Evolutionary conservation across 64 coral and sea anemone species (phyloP).

Genomic region (Porites lutea): DNA sequence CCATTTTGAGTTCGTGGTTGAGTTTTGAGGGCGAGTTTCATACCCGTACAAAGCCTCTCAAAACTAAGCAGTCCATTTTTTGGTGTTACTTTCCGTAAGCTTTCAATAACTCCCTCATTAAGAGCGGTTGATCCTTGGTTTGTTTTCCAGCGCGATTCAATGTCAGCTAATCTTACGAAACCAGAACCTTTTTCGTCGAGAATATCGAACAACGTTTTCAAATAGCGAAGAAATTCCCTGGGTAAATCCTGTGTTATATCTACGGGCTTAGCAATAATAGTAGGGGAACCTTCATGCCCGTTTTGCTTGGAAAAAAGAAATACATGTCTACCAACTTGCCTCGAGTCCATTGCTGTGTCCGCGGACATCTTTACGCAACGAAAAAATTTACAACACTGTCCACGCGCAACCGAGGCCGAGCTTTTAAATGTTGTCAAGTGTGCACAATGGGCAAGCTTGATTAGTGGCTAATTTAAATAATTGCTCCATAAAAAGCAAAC

Average conservation of each 20-base stretch:
- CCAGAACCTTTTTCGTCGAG: conserved; percentile 83
- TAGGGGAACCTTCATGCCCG: conserved; percentile 51
- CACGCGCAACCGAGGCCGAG: conserved; percentile 34
- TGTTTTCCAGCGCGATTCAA: conserved; percentile 80
- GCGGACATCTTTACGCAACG: conserved; percentile 31
- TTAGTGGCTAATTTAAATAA: conserved; percentile 55
- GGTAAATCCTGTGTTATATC: conserved; percentile 84
- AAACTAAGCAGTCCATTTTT: conserved; percentile 89
- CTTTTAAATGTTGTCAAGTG: not conserved
- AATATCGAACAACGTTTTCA: conserved; percentile 91
- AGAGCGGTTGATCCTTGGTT: conserved; percentile 63
- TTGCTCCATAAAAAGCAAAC: conserved; percentile 37
- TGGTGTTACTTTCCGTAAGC: conserved; percentile 77
- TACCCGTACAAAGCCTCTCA: conserved; percentile 88
- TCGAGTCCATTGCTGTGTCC: not conserved
- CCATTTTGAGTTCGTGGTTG: conserved; percentile 18
- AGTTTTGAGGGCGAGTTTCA: conserved; percentile 71
- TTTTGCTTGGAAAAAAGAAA: conserved; percentile 84
- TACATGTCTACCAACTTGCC: conserved; percentile 85
- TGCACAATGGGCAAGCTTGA: not conserved
- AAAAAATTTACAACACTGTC: conserved; percentile 45
- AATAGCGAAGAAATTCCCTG: conserved; percentile 87
- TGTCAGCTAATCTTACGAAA: conserved; percentile 87
- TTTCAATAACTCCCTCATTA: conserved; percentile 77
- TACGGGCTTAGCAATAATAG: conserved; percentile 66